phyloP scores from a whole-genome alignment of 2,888 invertebrate genomes.

The Epirrhoe alternata region DNA sequence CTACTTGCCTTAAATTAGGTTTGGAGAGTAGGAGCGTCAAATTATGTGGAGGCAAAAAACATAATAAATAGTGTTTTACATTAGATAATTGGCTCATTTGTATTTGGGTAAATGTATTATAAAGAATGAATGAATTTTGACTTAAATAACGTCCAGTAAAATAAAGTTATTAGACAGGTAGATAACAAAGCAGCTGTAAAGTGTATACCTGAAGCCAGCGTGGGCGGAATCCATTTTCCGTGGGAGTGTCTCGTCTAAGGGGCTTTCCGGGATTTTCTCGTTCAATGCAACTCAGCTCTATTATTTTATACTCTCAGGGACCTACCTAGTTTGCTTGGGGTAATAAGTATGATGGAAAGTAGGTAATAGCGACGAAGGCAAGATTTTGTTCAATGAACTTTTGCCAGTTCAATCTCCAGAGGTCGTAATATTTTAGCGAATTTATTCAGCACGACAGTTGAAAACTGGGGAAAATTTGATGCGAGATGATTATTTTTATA shows the following conservation, averaged over 20 bases:
- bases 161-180: neutral
- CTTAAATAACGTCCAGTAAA: neutral
- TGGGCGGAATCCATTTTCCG: conserved; percentile 36
- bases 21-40: too few relatives aligned
- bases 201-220: conserved; percentile 29
- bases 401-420: conserved; percentile 10
- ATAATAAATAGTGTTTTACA: too few relatives aligned
- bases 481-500: neutral
- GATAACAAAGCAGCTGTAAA: conserved; percentile 16
- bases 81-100: too few relatives aligned
- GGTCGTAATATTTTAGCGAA: neutral
- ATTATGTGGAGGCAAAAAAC: too few relatives aligned
- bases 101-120: too few relatives aligned
- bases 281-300: conserved; percentile 35
- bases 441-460: neutral
- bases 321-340: conserved; percentile 18
- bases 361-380: conserved; percentile 42
- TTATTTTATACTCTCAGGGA: conserved; percentile 34
- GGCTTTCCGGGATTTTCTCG: conserved; percentile 40
- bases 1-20: too few relatives aligned
- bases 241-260: conserved; percentile 31
- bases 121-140: too few relatives aligned
- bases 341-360: conserved; percentile 36
- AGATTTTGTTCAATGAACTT: conserved; percentile 41
- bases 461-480: neutral